Evolutionary conservation across 1,140 invertebrate species (phyloP), one percentile per base, ranked within the genome.

Genomic region (Brachionus angularis): DNA sequence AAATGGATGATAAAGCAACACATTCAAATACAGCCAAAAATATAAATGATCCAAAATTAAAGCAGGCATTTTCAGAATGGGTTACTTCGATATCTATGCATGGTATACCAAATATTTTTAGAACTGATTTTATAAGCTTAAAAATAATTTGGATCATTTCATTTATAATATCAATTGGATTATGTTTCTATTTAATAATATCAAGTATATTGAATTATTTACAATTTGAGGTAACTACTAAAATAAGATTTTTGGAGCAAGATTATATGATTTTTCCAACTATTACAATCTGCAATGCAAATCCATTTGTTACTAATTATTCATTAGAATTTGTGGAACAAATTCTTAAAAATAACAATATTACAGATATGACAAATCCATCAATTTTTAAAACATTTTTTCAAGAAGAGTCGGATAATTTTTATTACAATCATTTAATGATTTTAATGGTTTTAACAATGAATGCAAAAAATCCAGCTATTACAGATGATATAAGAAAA

Each of bases 61-160:
- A n/a, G n/a, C n/a, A n/a, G n/a, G n/a, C n/a, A n/a, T 58, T 58
- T 7, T 23, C 25, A 58, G 23, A 39, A 47, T 67, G 62, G 62
- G 31, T 33, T 5, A 42, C 46, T 25, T n/a, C 42, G 21, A 7
- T 67, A 16, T 47, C 62, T 3, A 31, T 50, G 47, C 62, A 67
- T 67, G 53, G 53, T 23, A 18, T 58, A 23, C 53, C 53, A 3
- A 58, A 58, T 23, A 58, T 58, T 10, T 58, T 58, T 25, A 31
- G 53, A 4, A 58, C 53, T 8, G 23, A 23, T 21, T 21, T 39
- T n/a, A 7, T 21, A 23, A 23, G 39, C n/a, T 16, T 67, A 34
- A 18, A 27, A 50, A 18, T 67, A 3, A 34, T 67, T 25, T 67
- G 62, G 62, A 67, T 50, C 5, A 47, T 36, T 16, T 16, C 12